phyloP scores from a whole-genome alignment of 2,888 invertebrate genomes.

The Chloroclysta siterata region DNA sequence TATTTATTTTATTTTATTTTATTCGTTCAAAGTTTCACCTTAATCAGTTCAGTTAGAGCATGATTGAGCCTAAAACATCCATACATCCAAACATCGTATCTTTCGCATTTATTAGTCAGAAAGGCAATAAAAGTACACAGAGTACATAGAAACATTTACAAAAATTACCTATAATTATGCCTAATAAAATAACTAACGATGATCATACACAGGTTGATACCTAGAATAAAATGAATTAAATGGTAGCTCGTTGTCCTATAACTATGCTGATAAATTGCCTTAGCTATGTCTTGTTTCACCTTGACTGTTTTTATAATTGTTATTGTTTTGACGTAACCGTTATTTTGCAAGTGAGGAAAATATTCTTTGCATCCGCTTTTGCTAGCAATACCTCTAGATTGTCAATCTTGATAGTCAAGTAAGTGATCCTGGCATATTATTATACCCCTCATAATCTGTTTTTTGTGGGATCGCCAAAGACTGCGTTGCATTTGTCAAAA shows the following conservation, averaged over 20 bases:
- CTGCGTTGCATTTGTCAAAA: too few relatives aligned
- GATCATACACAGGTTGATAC: neutral
- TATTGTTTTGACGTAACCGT: neutral
- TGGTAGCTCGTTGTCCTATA: neutral
- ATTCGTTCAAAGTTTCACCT: too few relatives aligned
- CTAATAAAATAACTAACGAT: neutral
- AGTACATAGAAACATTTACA: too few relatives aligned
- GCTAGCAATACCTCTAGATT: neutral
- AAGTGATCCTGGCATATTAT: too few relatives aligned
- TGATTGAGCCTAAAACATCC: too few relatives aligned
- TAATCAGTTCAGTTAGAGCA: too few relatives aligned
- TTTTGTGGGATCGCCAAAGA: too few relatives aligned
- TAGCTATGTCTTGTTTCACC: slow-evolving; percentile 1
- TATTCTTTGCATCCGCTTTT: neutral
- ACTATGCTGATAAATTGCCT: neutral
- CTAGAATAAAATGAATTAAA: neutral
- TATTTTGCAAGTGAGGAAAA: neutral
- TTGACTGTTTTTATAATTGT: neutral
- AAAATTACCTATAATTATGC: neutral
- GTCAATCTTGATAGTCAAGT: neutral
- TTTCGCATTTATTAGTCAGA: too few relatives aligned
- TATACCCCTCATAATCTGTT: too few relatives aligned
- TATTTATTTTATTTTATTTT: too few relatives aligned
- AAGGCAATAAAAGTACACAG: too few relatives aligned
- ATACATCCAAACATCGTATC: too few relatives aligned